Evolutionary conservation across 2,888 invertebrate genomes (phyloP).

Genomic region (Nudaria mundana): DNA sequence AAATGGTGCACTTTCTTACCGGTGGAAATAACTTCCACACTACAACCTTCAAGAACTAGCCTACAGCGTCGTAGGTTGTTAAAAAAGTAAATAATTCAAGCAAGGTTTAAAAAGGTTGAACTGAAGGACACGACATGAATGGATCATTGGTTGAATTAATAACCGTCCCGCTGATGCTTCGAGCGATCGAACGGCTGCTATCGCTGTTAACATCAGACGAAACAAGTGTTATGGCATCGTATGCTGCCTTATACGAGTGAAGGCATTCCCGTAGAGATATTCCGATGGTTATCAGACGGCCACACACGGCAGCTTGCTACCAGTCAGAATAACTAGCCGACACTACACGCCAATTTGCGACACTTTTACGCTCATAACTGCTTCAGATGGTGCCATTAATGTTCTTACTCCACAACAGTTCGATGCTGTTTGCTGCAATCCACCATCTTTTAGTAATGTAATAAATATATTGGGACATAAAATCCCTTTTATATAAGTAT

Average conservation of each 20-base stretch:
- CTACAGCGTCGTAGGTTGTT: slow-evolving; percentile 13
- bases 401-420: slow-evolving; percentile 46
- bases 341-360: slow-evolving; percentile 61
- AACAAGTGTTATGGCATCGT: slow-evolving; percentile 74
- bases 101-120: slow-evolving; percentile 17
- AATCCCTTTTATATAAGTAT: slow-evolving; percentile 36
- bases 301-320: slow-evolving; percentile 58
- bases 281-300: slow-evolving; percentile 63
- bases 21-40: background rate
- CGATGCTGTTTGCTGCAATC: slow-evolving; percentile 43
- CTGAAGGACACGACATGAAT: slow-evolving; percentile 36
- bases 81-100: slow-evolving; percentile 20
- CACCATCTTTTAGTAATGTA: slow-evolving; percentile 31
- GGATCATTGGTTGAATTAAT: slow-evolving; percentile 54
- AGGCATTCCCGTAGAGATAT: slow-evolving; percentile 56
- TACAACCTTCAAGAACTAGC: slow-evolving; percentile 14
- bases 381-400: slow-evolving; percentile 49
- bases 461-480: slow-evolving; percentile 34
- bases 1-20: no score
- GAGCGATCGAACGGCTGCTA: slow-evolving; percentile 47
- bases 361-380: slow-evolving; percentile 63
- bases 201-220: slow-evolving; percentile 61
- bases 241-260: slow-evolving; percentile 64
- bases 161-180: slow-evolving; percentile 51
- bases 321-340: slow-evolving; percentile 56